Base-by-base conservation (phyloP, 2,797 vertebrate species). In the Echiichthys vipera region DNA sequence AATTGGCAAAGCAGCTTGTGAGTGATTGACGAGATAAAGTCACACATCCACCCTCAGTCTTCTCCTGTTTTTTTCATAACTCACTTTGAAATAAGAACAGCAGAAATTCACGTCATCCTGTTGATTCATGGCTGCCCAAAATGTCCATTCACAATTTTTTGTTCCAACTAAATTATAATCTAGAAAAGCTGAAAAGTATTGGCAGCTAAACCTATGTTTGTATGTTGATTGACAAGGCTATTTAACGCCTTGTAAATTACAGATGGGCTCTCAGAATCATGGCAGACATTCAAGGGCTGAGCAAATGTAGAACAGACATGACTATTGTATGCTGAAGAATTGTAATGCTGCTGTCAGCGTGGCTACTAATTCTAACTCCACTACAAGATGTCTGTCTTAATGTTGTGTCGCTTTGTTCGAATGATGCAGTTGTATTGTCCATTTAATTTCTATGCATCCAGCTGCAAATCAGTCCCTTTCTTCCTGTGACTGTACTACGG, bases 351-450 rank as follows among this genome's bases (percentile, higher is more conserved):
- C 61, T 71, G 50, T 71, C 53, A 70, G 25, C 70, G 36, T 32
- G 30, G 36, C 55, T 56, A 78, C 77, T 32, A 56, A 25, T 65
- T 81, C 47, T 62, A 72, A 69, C 68, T 73, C 69, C 66, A 73
- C 14, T 29, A 15, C 27, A 9, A 45, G 37, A 46, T 45, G 36
- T 54, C 62, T 63, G 47, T 46, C 15, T 55, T 66, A 37, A 36
- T 45, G 32, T 24, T 14, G 18, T 27, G 15, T 50, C 51, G 7
- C 54, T 71, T 20, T 74, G 50, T 71, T 81, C 46, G 47, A 50
- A 39, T 43, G 50, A 55, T 29, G 51, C 39, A 72, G 2, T 55
- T 74, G 11, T 49, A 45, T 7, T 69, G 40, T 27, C 18, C 9
- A 42, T 63, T 53, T 27, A 5, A 49, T 64, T 73, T 56, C 27